A percentile compares a stretch with the other conserved stretches of the same genome.
Evolutionary conservation across 1,140 invertebrate genomes (phyloP).

Genomic region (Brachionus plicatilis): DNA sequence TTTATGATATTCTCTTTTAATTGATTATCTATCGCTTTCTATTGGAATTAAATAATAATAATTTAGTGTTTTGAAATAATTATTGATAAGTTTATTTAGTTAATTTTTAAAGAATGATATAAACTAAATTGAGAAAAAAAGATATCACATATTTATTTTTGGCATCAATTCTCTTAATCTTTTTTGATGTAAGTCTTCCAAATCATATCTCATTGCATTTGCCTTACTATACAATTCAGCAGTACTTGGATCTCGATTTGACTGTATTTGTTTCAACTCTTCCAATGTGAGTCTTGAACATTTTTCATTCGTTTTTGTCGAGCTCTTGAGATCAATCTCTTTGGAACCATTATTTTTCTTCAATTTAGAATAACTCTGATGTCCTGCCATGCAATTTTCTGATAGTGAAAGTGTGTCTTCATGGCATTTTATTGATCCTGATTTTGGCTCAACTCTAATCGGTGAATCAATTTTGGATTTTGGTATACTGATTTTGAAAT

Average conservation of each 20-base stretch:
- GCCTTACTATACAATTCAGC: background rate
- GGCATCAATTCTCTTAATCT: slow-evolving; percentile 33
- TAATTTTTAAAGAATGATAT: background rate
- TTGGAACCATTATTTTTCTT: background rate
- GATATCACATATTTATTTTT: background rate
- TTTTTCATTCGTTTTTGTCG: background rate
- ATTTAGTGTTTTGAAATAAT: too few relatives aligned
- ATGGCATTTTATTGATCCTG: background rate
- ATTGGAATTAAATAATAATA: too few relatives aligned
- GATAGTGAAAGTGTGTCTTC: slow-evolving; percentile 15
- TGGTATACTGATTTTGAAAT: slow-evolving; percentile 34
- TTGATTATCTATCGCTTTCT: too few relatives aligned
- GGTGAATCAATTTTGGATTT: slow-evolving; percentile 8
- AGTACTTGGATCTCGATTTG: slow-evolving; percentile 2
- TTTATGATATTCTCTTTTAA: too few relatives aligned
- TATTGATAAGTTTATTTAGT: background rate
- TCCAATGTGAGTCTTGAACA: background rate
- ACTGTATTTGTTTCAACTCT: background rate
- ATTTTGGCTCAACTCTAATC: background rate
- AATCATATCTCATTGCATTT: slow-evolving; percentile 17
- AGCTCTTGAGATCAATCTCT: slow-evolving; percentile 17
- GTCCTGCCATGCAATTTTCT: background rate
- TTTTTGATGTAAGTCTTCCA: slow-evolving; percentile 29
- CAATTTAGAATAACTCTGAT: background rate
- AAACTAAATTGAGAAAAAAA: background rate